phyloP scores from a whole-genome alignment of 2,888 invertebrate species.

The Nowickia ferox region DNA sequence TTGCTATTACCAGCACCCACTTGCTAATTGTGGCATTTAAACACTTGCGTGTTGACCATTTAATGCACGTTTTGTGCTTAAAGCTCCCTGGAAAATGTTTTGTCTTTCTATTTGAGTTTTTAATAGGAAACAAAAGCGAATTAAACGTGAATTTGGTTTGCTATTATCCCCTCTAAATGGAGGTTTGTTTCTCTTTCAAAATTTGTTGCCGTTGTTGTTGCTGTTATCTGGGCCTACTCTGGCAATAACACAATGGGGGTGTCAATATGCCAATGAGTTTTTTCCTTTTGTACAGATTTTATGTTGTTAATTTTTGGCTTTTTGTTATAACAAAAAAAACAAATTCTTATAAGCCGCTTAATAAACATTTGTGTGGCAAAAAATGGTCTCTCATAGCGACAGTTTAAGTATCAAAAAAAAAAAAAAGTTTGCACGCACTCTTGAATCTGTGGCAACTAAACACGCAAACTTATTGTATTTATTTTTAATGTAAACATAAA shows the following conservation, averaged over 20 bases:
- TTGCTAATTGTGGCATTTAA: conserved; percentile 71
- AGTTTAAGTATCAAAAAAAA: conserved; percentile 25
- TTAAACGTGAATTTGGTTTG: conserved; percentile 22
- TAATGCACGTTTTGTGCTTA: conserved; percentile 66
- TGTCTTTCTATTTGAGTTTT: conserved; percentile 19
- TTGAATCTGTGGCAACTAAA: conserved; percentile 49
- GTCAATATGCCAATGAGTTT: conserved; percentile 38
- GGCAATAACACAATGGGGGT: conserved; percentile 50
- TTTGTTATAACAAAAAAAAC: conserved; percentile 14
- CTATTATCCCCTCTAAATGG: conserved; percentile 3
- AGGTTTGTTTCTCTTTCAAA: conserved; percentile 24
- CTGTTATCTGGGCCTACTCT: conserved; percentile 14
- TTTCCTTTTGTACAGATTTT: conserved; percentile 15
- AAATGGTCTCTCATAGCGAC: conserved; percentile 49
- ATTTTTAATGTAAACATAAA: conserved; percentile 1
- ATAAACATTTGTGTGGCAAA: conserved; percentile 51
- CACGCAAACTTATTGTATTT: conserved; percentile 53
- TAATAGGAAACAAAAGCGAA: neutral
- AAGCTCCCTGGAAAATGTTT: conserved; percentile 41
- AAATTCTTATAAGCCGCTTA: conserved; percentile 52
- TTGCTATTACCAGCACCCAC: conserved; percentile 64
- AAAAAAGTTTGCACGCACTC: conserved; percentile 48
- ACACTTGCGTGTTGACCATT: conserved; percentile 69
- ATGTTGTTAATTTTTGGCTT: conserved; percentile 10
- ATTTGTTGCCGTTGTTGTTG: neutral